These are phyloP conservation scores for Athene cunicularia DNA, from an alignment of 2,113 vertebrate genomes.

Conservation along the genomic window DNA sequence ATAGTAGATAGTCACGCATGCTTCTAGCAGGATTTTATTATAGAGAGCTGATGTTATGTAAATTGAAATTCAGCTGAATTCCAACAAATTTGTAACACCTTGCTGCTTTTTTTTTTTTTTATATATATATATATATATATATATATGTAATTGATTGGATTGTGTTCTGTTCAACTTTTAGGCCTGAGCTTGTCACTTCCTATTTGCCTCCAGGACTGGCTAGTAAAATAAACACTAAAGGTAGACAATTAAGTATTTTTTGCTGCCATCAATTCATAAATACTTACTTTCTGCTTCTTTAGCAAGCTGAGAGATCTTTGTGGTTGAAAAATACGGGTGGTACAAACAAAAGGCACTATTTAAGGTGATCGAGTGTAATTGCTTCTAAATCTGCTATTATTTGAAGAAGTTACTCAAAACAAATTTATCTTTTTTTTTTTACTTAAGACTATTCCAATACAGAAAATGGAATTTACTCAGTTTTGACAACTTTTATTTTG, in stretches of 20 bases:
- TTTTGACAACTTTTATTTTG: neutral
- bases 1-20: neutral
- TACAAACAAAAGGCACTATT: neutral
- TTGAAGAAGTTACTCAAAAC: neutral
- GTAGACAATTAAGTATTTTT: slow-evolving; percentile 56
- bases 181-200: slow-evolving; percentile 74
- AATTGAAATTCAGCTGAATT: neutral
- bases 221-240: slow-evolving; percentile 72
- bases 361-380: neutral
- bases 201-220: slow-evolving; percentile 75
- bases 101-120: neutral
- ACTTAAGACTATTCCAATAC: neutral
- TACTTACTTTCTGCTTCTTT: neutral
- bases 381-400: neutral
- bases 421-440: neutral
- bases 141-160: neutral
- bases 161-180: slow-evolving; percentile 42
- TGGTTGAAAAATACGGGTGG: neutral
- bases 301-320: neutral
- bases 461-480: neutral
- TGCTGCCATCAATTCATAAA: neutral
- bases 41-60: neutral
- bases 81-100: neutral
- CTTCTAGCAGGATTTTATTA: neutral
- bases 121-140: too few relatives aligned